A percentile compares a stretch with the other conserved stretches of the same genome.
Evolutionary conservation across 2,797 vertebrate species (phyloP).

Genomic region (Pyrocephalus nanus): DNA sequence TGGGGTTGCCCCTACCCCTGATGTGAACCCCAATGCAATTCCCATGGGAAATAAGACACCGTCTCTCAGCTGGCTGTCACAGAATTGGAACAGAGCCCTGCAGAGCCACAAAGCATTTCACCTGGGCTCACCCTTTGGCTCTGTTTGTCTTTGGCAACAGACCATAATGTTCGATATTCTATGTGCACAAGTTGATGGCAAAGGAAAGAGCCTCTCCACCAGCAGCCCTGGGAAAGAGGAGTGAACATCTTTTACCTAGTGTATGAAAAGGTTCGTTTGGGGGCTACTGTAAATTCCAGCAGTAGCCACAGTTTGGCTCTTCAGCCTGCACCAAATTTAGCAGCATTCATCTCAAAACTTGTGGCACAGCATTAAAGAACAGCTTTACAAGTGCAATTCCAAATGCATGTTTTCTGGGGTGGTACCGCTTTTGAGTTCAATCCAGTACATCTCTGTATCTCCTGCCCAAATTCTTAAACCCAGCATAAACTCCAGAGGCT

Average conservation of each 20-base stretch:
- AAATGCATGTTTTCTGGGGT: neutral
- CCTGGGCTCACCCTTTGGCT: neutral
- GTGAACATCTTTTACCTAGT: neutral
- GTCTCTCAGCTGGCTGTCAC: neutral
- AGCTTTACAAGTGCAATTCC: constrained; percentile 14
- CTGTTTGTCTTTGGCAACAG: constrained; percentile 18
- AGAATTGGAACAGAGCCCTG: neutral
- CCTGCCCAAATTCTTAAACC: neutral
- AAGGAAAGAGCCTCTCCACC: constrained; percentile 1
- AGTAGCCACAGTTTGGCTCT: neutral
- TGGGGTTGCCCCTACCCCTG: neutral
- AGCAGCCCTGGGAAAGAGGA: neutral
- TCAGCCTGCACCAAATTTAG: neutral
- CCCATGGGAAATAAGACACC: neutral
- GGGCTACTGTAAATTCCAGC: neutral
- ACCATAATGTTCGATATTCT: neutral
- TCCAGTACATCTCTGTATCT: neutral
- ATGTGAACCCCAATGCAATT: neutral
- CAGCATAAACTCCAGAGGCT: neutral
- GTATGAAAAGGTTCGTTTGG: neutral
- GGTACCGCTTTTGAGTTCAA: neutral
- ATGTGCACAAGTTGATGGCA: neutral
- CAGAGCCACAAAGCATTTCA: neutral
- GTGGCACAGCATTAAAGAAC: constrained; percentile 3
- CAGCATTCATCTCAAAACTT: constrained; percentile 3